phyloP scores from a whole-genome alignment of 2,797 vertebrate genomes.

The Eupleurogrammus muticus region DNA sequence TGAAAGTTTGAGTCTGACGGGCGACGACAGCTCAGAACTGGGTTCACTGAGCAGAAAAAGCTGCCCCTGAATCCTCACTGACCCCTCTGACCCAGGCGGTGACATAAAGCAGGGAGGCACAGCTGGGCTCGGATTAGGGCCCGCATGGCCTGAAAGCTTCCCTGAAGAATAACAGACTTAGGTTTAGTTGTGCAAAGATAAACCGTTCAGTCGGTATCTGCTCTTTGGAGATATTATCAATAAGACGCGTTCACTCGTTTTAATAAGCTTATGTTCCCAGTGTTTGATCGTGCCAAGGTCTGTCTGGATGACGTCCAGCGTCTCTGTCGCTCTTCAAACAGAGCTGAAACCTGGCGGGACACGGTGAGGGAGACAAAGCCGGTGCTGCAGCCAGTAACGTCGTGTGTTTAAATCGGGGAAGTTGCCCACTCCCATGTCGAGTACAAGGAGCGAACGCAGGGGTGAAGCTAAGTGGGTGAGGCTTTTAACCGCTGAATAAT shows the following conservation, averaged over 20 bases:
- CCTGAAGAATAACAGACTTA: not conserved
- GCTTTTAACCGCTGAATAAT: conserved; percentile 16
- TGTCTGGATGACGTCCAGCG: conserved; percentile 35
- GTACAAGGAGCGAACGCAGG: not conserved
- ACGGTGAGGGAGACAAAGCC: conserved; percentile 4
- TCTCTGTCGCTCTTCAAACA: conserved; percentile 2
- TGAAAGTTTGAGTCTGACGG: conserved; percentile 18
- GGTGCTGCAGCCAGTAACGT: not conserved
- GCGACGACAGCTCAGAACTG: conserved; percentile 18
- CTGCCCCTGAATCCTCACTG: conserved; percentile 15
- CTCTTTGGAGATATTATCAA: conserved; percentile 31
- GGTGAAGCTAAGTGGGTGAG: not conserved
- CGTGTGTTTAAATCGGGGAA: not conserved
- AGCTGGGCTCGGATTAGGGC: conserved; percentile 26
- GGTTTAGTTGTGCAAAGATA: conserved; percentile 12
- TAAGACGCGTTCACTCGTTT: conserved; percentile 19
- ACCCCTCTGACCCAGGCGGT: conserved; percentile 19
- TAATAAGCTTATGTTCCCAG: not conserved
- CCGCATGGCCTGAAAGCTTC: not conserved
- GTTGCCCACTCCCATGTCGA: not conserved
- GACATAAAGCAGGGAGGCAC: conserved; percentile 16
- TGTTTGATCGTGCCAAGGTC: conserved; percentile 16
- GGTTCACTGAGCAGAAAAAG: conserved; percentile 51
- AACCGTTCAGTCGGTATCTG: conserved; percentile 5
- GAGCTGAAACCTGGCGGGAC: not conserved